Percentiles rank a stretch among this genome's conserved stretches.
phyloP scores from a whole-genome alignment of 2,888 invertebrate genomes.

The Belgica antarctica region DNA sequence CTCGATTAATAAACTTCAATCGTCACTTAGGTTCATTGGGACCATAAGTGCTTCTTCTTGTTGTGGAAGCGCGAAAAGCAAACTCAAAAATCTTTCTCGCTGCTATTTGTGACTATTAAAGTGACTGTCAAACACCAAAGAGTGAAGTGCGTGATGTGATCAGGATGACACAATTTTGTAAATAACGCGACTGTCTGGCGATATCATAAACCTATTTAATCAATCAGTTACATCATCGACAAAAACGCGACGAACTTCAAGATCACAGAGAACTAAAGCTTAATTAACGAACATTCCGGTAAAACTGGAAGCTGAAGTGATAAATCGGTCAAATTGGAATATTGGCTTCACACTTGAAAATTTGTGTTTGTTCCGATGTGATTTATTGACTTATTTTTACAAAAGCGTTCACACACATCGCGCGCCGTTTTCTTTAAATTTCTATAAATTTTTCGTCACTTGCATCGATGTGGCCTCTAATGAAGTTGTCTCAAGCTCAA shows the following conservation, averaged over 20 bases:
- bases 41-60: not conserved
- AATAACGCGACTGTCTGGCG: not conserved
- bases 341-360: not conserved
- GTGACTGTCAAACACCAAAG: not conserved
- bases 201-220: not conserved
- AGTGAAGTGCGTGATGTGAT: not conserved
- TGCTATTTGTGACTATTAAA: not conserved
- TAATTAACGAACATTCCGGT: not conserved
- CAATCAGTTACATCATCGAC: not conserved
- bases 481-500: not conserved
- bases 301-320: not conserved
- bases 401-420: too few relatives aligned
- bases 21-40: not conserved
- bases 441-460: slow-evolving; percentile 29
- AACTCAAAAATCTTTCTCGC: not conserved
- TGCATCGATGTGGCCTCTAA: slow-evolving; percentile 17
- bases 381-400: not conserved
- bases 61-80: not conserved
- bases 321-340: not conserved
- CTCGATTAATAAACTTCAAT: not conserved
- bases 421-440: not conserved
- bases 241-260: not conserved
- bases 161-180: not conserved
- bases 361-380: not conserved
- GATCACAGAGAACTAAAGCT: not conserved